Percentiles rank a stretch among this genome's conserved stretches.
These are phyloP conservation scores for Neolamprologus devosi DNA, from an alignment of 2,113 vertebrate species.

Conservation along the genomic window DNA sequence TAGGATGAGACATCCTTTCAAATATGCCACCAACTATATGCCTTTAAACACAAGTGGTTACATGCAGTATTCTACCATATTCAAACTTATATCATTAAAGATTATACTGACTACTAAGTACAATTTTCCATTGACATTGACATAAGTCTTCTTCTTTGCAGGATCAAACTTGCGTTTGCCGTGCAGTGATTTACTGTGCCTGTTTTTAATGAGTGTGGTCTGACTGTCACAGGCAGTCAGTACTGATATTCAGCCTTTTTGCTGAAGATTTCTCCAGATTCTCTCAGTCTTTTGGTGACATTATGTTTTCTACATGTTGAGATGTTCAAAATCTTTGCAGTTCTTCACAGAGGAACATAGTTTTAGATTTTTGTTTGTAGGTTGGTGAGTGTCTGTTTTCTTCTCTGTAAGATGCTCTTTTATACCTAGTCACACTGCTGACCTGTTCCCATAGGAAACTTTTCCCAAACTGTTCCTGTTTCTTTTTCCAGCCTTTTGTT, in stretches of 20 bases:
- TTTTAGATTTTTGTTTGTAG: background rate
- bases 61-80: too few species aligned
- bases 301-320: background rate
- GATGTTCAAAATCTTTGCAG: background rate
- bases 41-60: too few species aligned
- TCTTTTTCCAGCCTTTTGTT: background rate
- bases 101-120: too few species aligned
- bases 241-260: background rate
- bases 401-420: background rate
- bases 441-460: background rate
- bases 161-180: fast-evolving
- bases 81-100: too few species aligned
- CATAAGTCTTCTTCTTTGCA: background rate
- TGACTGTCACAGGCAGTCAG: background rate
- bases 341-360: background rate
- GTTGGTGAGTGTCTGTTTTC: background rate
- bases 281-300: background rate
- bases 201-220: background rate
- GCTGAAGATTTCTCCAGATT: fast-evolving
- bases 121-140: too few species aligned
- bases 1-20: too few species aligned
- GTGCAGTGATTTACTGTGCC: fast-evolving
- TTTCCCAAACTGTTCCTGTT: background rate
- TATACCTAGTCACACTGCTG: background rate
- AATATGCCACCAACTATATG: too few species aligned